phyloP scores from a whole-genome alignment of 2,888 invertebrate species.

The Melieria omissa region DNA sequence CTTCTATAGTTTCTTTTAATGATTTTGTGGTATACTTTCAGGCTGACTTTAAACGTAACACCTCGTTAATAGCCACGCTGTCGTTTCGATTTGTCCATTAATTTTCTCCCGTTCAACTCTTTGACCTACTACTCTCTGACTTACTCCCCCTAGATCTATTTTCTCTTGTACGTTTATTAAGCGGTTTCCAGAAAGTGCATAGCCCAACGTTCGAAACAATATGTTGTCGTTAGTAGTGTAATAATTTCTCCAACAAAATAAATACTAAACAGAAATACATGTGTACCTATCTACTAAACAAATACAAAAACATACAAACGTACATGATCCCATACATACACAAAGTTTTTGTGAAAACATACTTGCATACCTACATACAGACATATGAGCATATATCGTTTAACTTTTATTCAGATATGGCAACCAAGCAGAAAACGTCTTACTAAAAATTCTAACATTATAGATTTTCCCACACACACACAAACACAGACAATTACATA shows the following conservation, averaged over 20 bases:
- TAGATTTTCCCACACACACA: no score
- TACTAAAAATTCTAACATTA: no score
- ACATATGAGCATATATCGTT: neutral
- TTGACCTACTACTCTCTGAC: no score
- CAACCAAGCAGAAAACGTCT: no score
- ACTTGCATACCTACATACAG: neutral
- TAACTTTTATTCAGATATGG: no score
- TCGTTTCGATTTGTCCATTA: no score
- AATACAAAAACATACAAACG: neutral
- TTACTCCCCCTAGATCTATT: no score
- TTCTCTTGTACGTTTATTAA: neutral
- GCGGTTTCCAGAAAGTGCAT: neutral
- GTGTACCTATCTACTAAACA: constrained; percentile 1
- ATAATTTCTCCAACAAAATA: neutral
- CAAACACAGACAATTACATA: neutral
- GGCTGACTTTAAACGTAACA: no score
- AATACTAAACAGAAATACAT: neutral
- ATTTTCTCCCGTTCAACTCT: no score
- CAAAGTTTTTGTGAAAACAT: neutral
- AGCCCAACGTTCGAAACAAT: neutral
- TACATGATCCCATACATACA: neutral
- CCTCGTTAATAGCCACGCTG: no score
- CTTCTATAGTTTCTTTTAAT: no score
- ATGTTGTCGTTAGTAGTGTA: neutral
- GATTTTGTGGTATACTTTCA: no score